Conservation (phyloP, 2,888 invertebrate species). For the Melangyna quadrimaculata region DNA sequence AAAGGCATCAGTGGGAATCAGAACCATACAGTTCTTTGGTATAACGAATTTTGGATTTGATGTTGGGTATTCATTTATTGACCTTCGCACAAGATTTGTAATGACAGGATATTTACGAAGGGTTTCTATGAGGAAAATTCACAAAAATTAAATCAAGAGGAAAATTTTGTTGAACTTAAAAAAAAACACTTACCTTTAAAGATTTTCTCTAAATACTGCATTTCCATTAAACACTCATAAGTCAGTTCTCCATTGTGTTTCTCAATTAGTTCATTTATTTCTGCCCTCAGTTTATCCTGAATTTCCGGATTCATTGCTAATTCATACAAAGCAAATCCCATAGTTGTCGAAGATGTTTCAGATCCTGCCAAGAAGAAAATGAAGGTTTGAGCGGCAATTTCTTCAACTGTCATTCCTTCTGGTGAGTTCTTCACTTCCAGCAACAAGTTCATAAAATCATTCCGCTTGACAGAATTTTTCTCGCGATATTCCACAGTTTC, state of each 20-base stretch:
- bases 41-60: constrained; percentile 82
- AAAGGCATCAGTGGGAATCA: constrained; percentile 83
- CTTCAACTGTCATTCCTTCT: constrained; percentile 73
- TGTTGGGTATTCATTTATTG: constrained; percentile 82
- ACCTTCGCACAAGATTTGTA: constrained; percentile 82
- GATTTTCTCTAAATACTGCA: constrained; percentile 77
- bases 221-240: constrained; percentile 76
- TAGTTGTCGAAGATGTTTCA: constrained; percentile 84
- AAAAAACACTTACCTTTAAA: constrained; percentile 75
- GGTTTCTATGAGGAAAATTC: constrained; percentile 80
- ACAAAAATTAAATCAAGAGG: not conserved
- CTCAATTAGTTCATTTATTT: constrained; percentile 69
- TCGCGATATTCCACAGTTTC: constrained; percentile 80
- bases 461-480: constrained; percentile 80
- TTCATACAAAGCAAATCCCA: constrained; percentile 82
- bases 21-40: constrained; percentile 82
- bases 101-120: constrained; percentile 83
- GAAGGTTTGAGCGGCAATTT: constrained; percentile 78
- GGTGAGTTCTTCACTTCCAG: constrained; percentile 80
- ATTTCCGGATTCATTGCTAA: constrained; percentile 76
- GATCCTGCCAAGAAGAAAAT: constrained; percentile 82
- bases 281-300: constrained; percentile 74
- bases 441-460: constrained; percentile 83
- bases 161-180: not conserved
- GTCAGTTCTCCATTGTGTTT: constrained; percentile 74